These are phyloP conservation scores for Drosophila formosana DNA, from an alignment of 2,888 invertebrate genomes.

Conservation along the genomic window DNA sequence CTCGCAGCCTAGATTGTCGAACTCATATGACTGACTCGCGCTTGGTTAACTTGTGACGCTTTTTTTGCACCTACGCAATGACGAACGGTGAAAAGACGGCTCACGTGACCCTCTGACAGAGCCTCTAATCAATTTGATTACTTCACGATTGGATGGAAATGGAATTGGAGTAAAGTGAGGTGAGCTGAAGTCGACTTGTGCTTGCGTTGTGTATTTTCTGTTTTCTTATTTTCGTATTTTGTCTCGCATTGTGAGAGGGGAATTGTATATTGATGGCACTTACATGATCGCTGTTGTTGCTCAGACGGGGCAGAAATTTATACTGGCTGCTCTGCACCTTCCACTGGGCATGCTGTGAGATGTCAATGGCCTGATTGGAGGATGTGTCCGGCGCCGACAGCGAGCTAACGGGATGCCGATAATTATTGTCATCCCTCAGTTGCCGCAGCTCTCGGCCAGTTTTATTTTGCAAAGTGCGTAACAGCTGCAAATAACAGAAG, in stretches of 20 bases:
- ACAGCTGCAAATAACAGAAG: conserved; percentile 42
- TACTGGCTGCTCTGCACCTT: conserved; percentile 59
- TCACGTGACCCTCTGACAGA: conserved; percentile 62
- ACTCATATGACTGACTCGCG: conserved; percentile 55
- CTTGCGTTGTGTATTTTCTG: not conserved
- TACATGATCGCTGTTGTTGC: conserved; percentile 31
- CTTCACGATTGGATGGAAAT: conserved; percentile 24
- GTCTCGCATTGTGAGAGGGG: too few species aligned
- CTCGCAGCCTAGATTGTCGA: conserved; percentile 28
- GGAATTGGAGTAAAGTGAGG: not conserved
- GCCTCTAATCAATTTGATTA: conserved; percentile 50
- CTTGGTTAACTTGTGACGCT: conserved; percentile 48
- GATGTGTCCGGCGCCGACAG: conserved; percentile 19
- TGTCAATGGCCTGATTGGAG: conserved; percentile 58
- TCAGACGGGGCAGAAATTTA: conserved; percentile 71
- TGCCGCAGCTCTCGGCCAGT: conserved; percentile 42
- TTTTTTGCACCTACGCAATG: conserved; percentile 72
- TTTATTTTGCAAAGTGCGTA: conserved; percentile 52
- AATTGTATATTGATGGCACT: conserved; percentile 16
- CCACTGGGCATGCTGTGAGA: conserved; percentile 51
- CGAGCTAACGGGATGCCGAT: conserved; percentile 30
- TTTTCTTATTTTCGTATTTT: too few species aligned
- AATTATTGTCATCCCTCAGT: conserved; percentile 44
- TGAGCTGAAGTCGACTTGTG: not conserved
- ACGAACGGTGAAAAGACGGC: conserved; percentile 40